Conservation (phyloP, 1,140 invertebrate genomes). For the Condylostylus longicornis region DNA sequence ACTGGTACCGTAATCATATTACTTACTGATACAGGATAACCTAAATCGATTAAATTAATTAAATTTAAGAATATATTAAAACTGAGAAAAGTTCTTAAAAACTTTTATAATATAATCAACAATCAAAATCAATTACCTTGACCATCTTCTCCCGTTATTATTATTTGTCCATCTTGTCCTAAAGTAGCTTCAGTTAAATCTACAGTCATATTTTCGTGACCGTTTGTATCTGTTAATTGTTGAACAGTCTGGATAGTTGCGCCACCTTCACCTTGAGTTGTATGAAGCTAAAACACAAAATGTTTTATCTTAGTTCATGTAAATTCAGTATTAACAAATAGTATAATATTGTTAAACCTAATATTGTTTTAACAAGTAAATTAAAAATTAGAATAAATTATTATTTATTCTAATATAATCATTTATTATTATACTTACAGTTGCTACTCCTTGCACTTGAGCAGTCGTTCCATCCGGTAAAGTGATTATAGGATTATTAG, state of each 20-base stretch:
- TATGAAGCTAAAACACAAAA: conserved; percentile 56
- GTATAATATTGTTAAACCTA: too few relatives aligned
- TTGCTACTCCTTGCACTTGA: conserved; percentile 78
- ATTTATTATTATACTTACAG: conserved; percentile 39
- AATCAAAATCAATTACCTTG: conserved; percentile 47
- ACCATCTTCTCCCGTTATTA: conserved; percentile 85
- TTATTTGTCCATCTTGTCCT: conserved; percentile 85
- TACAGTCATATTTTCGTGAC: conserved; percentile 53
- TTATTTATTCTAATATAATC: neutral
- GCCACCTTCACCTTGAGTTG: conserved; percentile 49
- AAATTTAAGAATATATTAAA: conserved; percentile 1
- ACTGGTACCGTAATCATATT: conserved; percentile 92
- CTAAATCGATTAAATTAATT: conserved; percentile 31
- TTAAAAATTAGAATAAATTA: neutral
- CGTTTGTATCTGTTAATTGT: conserved; percentile 44
- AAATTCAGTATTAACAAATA: too few relatives aligned
- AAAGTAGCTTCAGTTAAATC: conserved; percentile 77
- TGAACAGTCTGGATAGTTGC: conserved; percentile 63
- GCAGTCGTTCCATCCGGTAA: conserved; percentile 90
- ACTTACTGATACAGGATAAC: conserved; percentile 73
- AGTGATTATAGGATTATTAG: conserved; percentile 85
- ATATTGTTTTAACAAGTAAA: too few relatives aligned
- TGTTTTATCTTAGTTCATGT: too few relatives aligned
- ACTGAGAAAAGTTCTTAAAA: neutral
- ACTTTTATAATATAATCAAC: neutral